A percentile compares a stretch with the other conserved stretches of the same genome.
phyloP scores from a whole-genome alignment of 2,888 invertebrate genomes.

The Boloria euphrosyne region DNA sequence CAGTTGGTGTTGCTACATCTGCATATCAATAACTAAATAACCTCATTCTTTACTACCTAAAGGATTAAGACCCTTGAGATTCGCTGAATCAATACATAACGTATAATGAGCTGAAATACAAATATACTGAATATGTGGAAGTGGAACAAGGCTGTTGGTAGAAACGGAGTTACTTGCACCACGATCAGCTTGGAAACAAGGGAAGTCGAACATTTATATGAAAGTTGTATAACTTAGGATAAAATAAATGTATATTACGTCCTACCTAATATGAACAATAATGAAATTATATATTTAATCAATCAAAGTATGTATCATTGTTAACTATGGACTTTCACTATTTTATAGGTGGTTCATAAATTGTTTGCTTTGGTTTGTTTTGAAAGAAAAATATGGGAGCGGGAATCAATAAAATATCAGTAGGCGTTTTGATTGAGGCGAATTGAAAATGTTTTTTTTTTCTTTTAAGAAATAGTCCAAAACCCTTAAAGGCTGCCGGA shows the following conservation, averaged over 20 bases:
- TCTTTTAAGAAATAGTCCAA: too few relatives aligned
- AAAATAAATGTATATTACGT: conserved; percentile 12
- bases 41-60: conserved; percentile 39
- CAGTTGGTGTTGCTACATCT: conserved; percentile 33
- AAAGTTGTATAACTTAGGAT: conserved; percentile 42
- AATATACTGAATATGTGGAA: conserved; percentile 60
- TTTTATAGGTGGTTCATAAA: too few relatives aligned
- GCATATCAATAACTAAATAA: conserved; percentile 37
- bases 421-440: too few relatives aligned
- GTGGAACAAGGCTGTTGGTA: conserved; percentile 69
- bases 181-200: conserved; percentile 55
- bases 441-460: too few relatives aligned
- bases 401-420: too few relatives aligned
- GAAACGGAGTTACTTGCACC: conserved; percentile 54
- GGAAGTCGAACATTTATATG: conserved; percentile 55
- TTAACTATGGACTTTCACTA: too few relatives aligned
- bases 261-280: not conserved
- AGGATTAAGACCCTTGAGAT: conserved; percentile 39
- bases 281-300: not conserved
- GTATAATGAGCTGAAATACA: conserved; percentile 50
- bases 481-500: too few relatives aligned
- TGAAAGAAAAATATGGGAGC: too few relatives aligned
- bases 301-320: too few relatives aligned
- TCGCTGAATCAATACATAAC: conserved; percentile 47
- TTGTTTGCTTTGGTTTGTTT: too few relatives aligned